Percentiles rank a stretch among this genome's conserved stretches.
Conservation (phyloP, 1,140 invertebrate species). For the Trissolcus basalis region DNA sequence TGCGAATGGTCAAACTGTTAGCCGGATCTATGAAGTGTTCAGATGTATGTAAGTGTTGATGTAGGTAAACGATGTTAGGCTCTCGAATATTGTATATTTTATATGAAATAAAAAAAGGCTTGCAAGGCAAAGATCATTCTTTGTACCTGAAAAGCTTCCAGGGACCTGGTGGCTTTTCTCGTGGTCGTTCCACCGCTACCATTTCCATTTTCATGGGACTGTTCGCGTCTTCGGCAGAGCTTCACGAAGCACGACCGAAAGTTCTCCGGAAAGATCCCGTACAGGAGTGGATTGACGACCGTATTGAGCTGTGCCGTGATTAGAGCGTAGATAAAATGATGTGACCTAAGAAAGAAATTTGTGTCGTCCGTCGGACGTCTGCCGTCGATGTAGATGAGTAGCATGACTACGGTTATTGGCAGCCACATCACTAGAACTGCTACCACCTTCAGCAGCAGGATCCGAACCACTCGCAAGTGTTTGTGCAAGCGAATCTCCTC, state of each 20-base stretch:
- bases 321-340: constrained; percentile 78
- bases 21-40: constrained; percentile 6
- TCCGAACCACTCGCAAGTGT: constrained; percentile 78
- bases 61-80: constrained; percentile 5
- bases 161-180: constrained; percentile 58
- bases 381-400: constrained; percentile 79
- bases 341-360: constrained; percentile 76
- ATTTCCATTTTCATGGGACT: constrained; percentile 41
- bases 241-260: constrained; percentile 79
- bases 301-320: constrained; percentile 82
- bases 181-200: constrained; percentile 47
- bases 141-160: constrained; percentile 56
- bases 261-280: constrained; percentile 86
- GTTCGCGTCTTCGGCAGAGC: constrained; percentile 63
- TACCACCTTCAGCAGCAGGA: constrained; percentile 78
- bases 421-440: constrained; percentile 80
- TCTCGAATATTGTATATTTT: constrained; percentile 31
- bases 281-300: constrained; percentile 87
- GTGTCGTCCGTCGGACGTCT: constrained; percentile 74
- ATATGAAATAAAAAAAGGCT: constrained; percentile 16
- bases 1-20: not conserved
- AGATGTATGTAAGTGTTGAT: constrained; percentile 9
- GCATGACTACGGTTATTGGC: constrained; percentile 78
- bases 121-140: not conserved
- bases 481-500: constrained; percentile 77